A percentile compares a stretch with the other conserved stretches of the same genome.
Evolutionary conservation across 1,140 invertebrate species (phyloP).

Genomic region (Heterodera carotae): DNA sequence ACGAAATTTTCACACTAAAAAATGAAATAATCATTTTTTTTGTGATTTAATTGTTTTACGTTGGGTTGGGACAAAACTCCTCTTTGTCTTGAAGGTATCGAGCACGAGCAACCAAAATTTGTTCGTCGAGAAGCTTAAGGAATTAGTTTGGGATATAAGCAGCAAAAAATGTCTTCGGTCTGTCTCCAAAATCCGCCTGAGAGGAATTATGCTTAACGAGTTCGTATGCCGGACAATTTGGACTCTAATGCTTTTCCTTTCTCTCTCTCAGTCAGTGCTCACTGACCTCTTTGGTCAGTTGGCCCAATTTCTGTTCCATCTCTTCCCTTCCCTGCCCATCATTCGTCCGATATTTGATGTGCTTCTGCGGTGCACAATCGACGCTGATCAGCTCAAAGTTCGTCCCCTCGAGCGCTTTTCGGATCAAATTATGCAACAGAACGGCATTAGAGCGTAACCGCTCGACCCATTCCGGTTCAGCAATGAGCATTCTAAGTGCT

Average conservation of each 20-base stretch:
- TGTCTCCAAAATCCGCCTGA: no score
- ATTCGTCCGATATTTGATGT: constrained; percentile 40
- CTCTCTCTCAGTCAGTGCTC: neutral
- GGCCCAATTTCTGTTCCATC: constrained; percentile 50
- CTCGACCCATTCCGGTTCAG: constrained; percentile 51
- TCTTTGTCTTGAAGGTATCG: constrained; percentile 59
- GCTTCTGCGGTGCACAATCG: constrained; percentile 51
- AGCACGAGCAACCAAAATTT: constrained; percentile 54
- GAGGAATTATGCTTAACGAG: no score
- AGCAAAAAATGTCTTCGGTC: no score
- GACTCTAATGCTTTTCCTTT: no score
- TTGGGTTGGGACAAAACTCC: constrained; percentile 43
- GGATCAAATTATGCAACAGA: constrained; percentile 43
- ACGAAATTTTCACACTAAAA: constrained; percentile 50
- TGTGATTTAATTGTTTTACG: constrained; percentile 33
- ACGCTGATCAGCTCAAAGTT: constrained; percentile 45
- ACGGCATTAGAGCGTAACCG: constrained; percentile 45
- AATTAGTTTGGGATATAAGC: no score
- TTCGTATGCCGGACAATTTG: no score
- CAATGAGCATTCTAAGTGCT: constrained; percentile 59
- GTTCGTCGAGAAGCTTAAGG: constrained; percentile 51
- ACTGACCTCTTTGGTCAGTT: constrained; percentile 45
- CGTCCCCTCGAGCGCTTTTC: constrained; percentile 45
- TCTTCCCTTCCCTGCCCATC: constrained; percentile 24
- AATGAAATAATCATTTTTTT: neutral